Conservation (phyloP, 2,888 invertebrate genomes). For the Nomada ruficornis region DNA sequence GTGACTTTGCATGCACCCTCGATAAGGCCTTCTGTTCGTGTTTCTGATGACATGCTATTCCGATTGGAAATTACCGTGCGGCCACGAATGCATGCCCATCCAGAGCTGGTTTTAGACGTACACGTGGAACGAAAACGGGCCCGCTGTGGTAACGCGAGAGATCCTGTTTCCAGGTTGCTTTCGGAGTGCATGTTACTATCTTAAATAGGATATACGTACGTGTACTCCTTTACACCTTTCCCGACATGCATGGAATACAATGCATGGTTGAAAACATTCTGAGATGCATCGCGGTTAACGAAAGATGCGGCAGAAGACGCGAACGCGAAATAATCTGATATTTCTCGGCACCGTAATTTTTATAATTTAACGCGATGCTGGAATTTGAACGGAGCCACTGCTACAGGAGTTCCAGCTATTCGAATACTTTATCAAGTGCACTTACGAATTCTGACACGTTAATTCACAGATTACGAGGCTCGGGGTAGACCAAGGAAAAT, state of each 20-base stretch:
- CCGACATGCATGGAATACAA: no score
- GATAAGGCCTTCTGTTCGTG: slow-evolving; percentile 46
- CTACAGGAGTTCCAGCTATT: background rate
- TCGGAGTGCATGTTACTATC: background rate
- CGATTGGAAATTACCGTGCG: slow-evolving; percentile 51
- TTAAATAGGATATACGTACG: background rate
- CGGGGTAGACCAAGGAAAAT: background rate
- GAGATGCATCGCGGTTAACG: no score
- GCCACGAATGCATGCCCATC: slow-evolving; percentile 7
- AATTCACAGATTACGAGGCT: background rate
- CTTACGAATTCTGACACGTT: slow-evolving; percentile 13
- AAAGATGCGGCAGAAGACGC: no score
- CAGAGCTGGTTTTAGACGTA: slow-evolving; percentile 17
- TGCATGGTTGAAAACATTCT: no score
- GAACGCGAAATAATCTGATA: no score
- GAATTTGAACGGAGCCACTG: background rate
- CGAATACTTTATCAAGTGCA: background rate
- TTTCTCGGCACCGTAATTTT: background rate
- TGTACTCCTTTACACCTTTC: no score
- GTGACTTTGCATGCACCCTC: slow-evolving; percentile 56
- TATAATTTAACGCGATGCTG: background rate
- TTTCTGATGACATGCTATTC: slow-evolving; percentile 52
- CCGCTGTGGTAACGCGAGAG: background rate
- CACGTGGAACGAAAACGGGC: slow-evolving; percentile 9
- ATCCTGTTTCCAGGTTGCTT: background rate